Evolutionary conservation across 2,888 invertebrate genomes (phyloP).

Genomic region (Tipula lateralis): DNA sequence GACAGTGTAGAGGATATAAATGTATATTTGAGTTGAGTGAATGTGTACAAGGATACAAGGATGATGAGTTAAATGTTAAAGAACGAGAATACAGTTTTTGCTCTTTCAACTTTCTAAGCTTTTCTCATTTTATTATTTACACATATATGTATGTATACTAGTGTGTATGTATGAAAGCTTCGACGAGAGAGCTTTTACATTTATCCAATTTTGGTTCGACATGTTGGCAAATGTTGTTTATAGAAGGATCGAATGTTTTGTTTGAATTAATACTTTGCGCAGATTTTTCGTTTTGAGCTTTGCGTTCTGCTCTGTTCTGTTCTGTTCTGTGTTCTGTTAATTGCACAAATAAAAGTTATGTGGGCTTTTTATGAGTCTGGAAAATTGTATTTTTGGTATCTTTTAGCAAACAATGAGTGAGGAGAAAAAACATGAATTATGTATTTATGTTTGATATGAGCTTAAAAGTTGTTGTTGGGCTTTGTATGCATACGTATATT

Average conservation of each 20-base stretch:
- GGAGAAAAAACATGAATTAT: not conserved
- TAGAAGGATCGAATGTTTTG: not conserved
- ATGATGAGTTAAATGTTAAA: conserved; percentile 11
- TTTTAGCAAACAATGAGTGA: not conserved
- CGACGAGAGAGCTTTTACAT: not conserved
- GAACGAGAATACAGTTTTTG: not conserved
- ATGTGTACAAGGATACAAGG: not conserved
- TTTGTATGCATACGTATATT: not conserved
- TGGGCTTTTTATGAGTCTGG: conserved; percentile 7
- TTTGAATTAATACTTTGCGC: conserved; percentile 12
- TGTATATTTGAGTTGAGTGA: not conserved
- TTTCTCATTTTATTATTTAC: not conserved
- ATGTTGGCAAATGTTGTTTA: not conserved
- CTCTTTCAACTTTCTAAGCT: conserved; percentile 1
- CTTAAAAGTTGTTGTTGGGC: not conserved
- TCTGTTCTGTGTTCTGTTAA: not conserved
- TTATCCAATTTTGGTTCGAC: not conserved
- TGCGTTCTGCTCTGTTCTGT: too few relatives aligned
- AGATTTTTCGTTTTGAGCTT: not conserved
- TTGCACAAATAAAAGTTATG: not conserved
- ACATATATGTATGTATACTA: not conserved
- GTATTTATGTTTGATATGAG: not conserved
- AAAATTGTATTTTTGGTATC: not conserved
- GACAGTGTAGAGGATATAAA: not conserved
- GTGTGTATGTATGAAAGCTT: not conserved